A percentile compares a stretch with the other conserved stretches of the same genome.
These are phyloP conservation scores for Excalfactoria chinensis DNA, from an alignment of 2,113 vertebrate genomes.

Conservation along the genomic window DNA sequence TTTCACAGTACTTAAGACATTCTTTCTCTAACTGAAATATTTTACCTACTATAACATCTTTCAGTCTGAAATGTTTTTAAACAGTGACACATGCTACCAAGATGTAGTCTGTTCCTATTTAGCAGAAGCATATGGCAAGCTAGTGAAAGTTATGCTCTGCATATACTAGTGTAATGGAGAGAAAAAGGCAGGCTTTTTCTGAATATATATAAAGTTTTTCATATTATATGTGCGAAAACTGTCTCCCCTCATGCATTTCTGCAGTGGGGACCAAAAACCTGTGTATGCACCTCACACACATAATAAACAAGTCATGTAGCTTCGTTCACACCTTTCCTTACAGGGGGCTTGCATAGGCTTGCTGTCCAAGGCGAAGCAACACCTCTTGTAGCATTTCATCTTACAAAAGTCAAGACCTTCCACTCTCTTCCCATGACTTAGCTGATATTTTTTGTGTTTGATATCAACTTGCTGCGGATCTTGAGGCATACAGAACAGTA, in stretches of 20 bases:
- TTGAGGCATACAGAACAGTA: background rate
- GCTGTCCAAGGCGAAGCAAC: conserved; percentile 32
- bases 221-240: background rate
- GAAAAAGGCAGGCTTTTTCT: background rate
- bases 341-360: background rate
- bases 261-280: background rate
- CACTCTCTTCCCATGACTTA: background rate
- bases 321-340: background rate
- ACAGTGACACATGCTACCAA: background rate
- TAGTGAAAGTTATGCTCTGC: background rate
- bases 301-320: background rate
- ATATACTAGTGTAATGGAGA: background rate
- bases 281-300: accelerated
- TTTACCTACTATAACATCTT: background rate
- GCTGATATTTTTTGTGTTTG: conserved; percentile 8
- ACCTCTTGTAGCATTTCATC: conserved; percentile 20
- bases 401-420: conserved; percentile 28
- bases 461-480: conserved; percentile 21
- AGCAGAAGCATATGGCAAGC: background rate
- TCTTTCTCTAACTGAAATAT: background rate
- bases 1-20: background rate
- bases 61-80: background rate
- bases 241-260: background rate
- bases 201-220: background rate
- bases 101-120: background rate